Evolutionary conservation across 2,113 vertebrate genomes (phyloP).

Genomic region (Sinosuthora webbiana): DNA sequence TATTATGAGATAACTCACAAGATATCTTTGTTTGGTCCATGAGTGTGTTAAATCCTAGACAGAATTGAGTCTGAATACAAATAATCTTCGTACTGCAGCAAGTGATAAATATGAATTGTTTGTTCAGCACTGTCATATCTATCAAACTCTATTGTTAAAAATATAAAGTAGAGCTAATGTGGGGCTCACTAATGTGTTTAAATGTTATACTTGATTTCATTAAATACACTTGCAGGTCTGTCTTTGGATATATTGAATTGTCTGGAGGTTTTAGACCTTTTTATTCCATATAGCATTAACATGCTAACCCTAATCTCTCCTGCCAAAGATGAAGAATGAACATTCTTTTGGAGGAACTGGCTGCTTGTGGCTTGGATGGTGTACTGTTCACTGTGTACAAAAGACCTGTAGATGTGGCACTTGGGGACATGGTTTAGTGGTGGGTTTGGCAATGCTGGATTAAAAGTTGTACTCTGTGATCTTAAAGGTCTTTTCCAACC

Average conservation of each 20-base stretch:
- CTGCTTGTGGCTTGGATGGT: neutral
- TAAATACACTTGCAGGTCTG: neutral
- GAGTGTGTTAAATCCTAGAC: constrained; percentile 45
- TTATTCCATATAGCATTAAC: constrained; percentile 54
- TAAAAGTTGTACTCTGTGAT: neutral
- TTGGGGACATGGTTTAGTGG: neutral
- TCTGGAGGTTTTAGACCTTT: constrained; percentile 37
- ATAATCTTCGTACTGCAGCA: constrained; percentile 35
- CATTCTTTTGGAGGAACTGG: neutral
- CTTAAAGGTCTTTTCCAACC: neutral
- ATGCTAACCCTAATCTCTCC: constrained; percentile 46
- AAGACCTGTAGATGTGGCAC: neutral
- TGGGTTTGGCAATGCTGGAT: neutral
- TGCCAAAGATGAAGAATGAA: constrained; percentile 10
- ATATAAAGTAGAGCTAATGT: constrained; percentile 13
- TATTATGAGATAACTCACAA: constrained; percentile 51
- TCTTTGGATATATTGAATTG: neutral
- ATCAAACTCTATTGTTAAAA: constrained; percentile 52
- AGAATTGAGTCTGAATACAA: constrained; percentile 51
- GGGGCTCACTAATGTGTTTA: constrained; percentile 18
- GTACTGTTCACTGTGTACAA: neutral
- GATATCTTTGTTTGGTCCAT: constrained; percentile 54
- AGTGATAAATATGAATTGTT: constrained; percentile 54
- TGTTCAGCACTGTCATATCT: constrained; percentile 8
- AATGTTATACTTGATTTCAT: constrained; percentile 6